These are phyloP conservation scores for Gerris lacustris DNA, from an alignment of 2,888 invertebrate genomes.

Conservation along the genomic window DNA sequence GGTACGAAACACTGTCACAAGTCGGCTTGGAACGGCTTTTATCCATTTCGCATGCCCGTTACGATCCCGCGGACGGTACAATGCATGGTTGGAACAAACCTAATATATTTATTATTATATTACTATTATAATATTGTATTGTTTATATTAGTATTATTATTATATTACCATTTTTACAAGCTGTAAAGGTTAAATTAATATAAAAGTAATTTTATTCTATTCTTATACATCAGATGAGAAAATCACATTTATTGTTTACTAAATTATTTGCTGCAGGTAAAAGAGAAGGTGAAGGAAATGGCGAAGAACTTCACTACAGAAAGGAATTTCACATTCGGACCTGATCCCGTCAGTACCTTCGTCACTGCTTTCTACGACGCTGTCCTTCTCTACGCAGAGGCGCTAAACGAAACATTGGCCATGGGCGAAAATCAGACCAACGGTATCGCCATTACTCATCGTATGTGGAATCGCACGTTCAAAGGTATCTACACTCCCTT, in stretches of 20 bases:
- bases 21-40: too few relatives aligned
- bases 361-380: constrained; percentile 95
- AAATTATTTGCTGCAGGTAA: neutral
- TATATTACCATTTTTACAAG: too few relatives aligned
- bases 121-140: too few relatives aligned
- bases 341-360: constrained; percentile 75
- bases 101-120: too few relatives aligned
- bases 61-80: too few relatives aligned
- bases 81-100: too few relatives aligned
- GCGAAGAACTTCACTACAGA: constrained; percentile 45
- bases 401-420: constrained; percentile 71
- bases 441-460: constrained; percentile 67
- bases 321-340: constrained; percentile 60
- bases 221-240: too few relatives aligned
- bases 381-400: constrained; percentile 81
- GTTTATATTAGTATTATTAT: too few relatives aligned
- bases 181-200: too few relatives aligned
- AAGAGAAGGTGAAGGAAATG: constrained; percentile 49
- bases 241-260: neutral
- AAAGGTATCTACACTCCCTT: constrained; percentile 55
- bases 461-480: constrained; percentile 80
- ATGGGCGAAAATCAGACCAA: constrained; percentile 46
- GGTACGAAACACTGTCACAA: too few relatives aligned
- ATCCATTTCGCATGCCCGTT: too few relatives aligned
- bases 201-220: too few relatives aligned